phyloP scores from a whole-genome alignment of 2,797 vertebrate species.

The Scleropages formosus region DNA sequence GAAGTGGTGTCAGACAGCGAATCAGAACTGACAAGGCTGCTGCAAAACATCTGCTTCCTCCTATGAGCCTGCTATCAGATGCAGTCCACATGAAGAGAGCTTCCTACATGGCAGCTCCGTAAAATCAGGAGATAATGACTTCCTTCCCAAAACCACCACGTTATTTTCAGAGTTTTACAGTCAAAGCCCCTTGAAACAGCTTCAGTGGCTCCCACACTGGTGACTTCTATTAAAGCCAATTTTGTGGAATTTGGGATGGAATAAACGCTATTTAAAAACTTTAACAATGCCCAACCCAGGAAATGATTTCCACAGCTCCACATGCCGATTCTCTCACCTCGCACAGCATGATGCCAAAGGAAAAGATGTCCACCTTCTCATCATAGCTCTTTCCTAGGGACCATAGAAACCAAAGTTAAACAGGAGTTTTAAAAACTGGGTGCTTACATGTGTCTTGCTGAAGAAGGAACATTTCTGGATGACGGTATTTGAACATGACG shows the following conservation, averaged over 20 bases:
- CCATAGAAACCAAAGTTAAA: conserved; percentile 9
- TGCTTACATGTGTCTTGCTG: neutral
- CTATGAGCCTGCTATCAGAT: conserved; percentile 23
- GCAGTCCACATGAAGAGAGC: conserved; percentile 52
- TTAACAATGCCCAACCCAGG: conserved; percentile 22
- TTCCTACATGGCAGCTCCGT: conserved; percentile 18
- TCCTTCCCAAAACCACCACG: conserved; percentile 24
- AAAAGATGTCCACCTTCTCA: conserved; percentile 96
- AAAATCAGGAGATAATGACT: conserved; percentile 16
- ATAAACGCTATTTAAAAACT: conserved; percentile 29
- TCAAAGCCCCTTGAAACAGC: conserved; percentile 35
- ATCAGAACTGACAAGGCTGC: neutral
- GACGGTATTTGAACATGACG: neutral
- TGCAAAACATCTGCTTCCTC: neutral
- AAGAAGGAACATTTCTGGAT: neutral
- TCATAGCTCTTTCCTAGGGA: conserved; percentile 89
- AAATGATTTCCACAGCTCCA: conserved; percentile 32
- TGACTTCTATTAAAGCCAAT: conserved; percentile 32
- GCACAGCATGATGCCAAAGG: conserved; percentile 95
- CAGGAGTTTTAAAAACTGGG: neutral
- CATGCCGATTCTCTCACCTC: conserved; percentile 74
- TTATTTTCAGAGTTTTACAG: conserved; percentile 33
- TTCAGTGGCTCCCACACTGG: conserved; percentile 39
- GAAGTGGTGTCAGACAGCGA: conserved; percentile 18
- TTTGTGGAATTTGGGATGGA: conserved; percentile 30